Conservation (phyloP, 2,113 vertebrate genomes). For the Cheirogaleus medius region DNA sequence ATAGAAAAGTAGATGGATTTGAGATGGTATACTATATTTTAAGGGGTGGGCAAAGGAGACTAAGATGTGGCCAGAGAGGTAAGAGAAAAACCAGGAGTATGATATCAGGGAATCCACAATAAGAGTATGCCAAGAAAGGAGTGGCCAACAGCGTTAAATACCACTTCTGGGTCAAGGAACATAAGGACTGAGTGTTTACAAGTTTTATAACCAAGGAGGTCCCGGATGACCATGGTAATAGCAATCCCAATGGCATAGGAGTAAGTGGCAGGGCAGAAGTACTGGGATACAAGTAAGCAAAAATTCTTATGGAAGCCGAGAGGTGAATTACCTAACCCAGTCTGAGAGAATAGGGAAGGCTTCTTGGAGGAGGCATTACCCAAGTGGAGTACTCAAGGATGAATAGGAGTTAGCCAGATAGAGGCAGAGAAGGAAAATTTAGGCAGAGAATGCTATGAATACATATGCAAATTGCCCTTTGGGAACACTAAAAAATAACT, state of each 20-base stretch:
- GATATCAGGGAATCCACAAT: background rate
- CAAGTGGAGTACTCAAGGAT: background rate
- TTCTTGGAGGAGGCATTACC: background rate
- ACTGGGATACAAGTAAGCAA: background rate
- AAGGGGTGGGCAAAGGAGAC: background rate
- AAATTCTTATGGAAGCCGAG: background rate
- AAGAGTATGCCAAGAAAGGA: background rate
- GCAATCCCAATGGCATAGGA: background rate
- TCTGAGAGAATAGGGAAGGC: background rate
- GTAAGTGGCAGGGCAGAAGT: background rate
- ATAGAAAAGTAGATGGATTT: background rate
- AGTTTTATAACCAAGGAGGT: slow-evolving; percentile 4
- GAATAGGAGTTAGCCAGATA: background rate
- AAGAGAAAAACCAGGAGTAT: background rate
- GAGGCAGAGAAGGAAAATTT: background rate
- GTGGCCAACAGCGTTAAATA: background rate
- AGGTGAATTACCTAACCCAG: background rate
- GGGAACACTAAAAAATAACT: background rate
- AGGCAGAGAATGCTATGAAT: background rate
- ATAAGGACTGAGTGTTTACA: background rate
- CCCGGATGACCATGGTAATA: background rate
- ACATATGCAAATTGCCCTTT: background rate
- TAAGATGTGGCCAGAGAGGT: background rate
- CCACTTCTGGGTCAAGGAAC: background rate
- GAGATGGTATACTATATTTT: background rate